These are phyloP conservation scores for Cossypha niveicapilla DNA, from an alignment of 2,797 vertebrate species.

Conservation along the genomic window DNA sequence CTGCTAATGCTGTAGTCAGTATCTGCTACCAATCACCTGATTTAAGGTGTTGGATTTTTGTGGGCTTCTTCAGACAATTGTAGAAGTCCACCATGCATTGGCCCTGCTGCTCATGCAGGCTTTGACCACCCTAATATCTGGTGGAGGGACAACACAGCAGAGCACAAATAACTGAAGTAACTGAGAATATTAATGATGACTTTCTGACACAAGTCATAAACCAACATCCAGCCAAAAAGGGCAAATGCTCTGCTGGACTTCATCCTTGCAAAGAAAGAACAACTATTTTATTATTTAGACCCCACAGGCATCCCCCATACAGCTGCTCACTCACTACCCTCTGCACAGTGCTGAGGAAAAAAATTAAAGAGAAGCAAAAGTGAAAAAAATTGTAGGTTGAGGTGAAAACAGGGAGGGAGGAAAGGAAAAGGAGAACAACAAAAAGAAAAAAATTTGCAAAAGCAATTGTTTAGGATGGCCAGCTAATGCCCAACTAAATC, in stretches of 20 bases:
- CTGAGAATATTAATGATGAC: neutral
- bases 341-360: neutral
- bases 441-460: neutral
- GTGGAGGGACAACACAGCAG: neutral
- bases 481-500: neutral
- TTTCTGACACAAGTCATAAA: neutral
- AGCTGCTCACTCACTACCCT: neutral
- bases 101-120: neutral
- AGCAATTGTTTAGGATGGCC: neutral
- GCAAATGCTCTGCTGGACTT: neutral
- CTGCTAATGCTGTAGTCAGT: neutral
- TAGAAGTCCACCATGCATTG: neutral
- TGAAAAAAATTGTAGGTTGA: neutral
- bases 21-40: neutral
- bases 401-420: rapidly evolving
- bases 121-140: neutral
- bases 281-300: neutral
- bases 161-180: neutral
- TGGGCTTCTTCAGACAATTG: neutral
- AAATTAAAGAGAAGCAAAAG: neutral
- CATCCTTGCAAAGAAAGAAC: neutral
- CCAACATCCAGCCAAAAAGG: neutral
- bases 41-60: neutral
- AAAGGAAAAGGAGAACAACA: rapidly evolving
- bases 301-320: neutral